Percentiles rank a stretch among this genome's conserved stretches.
Conservation (phyloP, 2,888 invertebrate species). For the Tetragonula carbonaria region DNA sequence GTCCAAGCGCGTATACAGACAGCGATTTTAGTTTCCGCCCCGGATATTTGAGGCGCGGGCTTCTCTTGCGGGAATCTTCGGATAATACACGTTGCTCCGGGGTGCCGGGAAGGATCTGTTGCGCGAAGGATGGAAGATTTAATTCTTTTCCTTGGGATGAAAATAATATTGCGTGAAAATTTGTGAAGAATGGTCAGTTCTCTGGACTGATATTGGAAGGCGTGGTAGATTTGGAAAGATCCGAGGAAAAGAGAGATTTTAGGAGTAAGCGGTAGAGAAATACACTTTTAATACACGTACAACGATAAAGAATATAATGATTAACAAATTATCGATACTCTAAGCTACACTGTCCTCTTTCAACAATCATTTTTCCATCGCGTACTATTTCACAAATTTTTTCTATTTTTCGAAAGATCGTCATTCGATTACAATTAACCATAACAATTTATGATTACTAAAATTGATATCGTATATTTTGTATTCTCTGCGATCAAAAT, state of each 20-base stretch:
- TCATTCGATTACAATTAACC: too few species aligned
- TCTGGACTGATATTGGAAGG: neutral
- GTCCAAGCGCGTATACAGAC: neutral
- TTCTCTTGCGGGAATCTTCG: conserved; percentile 3
- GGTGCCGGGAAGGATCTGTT: neutral
- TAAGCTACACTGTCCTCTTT: too few species aligned
- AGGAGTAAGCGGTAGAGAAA: too few species aligned
- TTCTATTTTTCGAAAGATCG: too few species aligned
- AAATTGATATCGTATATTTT: too few species aligned
- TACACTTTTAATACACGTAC: too few species aligned
- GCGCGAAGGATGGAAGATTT: neutral
- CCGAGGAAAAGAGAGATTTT: neutral
- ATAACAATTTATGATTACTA: too few species aligned
- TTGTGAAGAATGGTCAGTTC: neutral
- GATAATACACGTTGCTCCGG: neutral
- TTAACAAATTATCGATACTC: too few species aligned
- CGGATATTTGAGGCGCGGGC: neutral
- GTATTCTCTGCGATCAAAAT: too few species aligned
- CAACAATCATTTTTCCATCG: too few species aligned
- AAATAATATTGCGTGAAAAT: neutral
- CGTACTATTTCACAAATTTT: too few species aligned
- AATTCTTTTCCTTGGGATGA: neutral
- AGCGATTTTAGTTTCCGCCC: conserved; percentile 10
- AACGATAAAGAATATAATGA: too few species aligned
- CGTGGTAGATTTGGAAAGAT: neutral